These are phyloP conservation scores for Microcebus ravelobensis DNA, from an alignment of 2,113 vertebrate species.

Conservation along the genomic window DNA sequence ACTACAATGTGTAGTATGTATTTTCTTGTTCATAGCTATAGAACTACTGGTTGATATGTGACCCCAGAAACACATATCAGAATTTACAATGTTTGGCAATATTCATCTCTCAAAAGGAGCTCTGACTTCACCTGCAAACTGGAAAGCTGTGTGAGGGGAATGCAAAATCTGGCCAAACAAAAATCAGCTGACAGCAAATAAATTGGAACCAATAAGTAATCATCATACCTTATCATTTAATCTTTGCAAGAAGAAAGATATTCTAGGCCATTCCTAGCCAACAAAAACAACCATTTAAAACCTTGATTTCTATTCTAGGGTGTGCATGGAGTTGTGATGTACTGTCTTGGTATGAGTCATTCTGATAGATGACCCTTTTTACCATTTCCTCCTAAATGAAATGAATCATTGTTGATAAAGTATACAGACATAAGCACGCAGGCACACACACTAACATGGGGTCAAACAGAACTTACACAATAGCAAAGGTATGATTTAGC, in stretches of 20 bases:
- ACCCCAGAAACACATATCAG: not conserved
- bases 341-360: not conserved
- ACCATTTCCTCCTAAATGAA: slow-evolving; percentile 46
- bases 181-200: slow-evolving; percentile 76
- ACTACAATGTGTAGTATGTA: not conserved
- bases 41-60: not conserved
- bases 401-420: not conserved
- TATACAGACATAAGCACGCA: too few relatives aligned
- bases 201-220: slow-evolving; percentile 75
- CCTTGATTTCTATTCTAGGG: slow-evolving; percentile 32
- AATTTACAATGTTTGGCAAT: not conserved
- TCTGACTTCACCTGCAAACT: not conserved
- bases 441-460: too few relatives aligned
- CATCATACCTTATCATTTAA: slow-evolving; percentile 69
- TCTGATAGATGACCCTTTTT: slow-evolving; percentile 60
- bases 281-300: slow-evolving; percentile 37
- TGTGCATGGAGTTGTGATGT: not conserved
- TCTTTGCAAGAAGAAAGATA: slow-evolving; percentile 72
- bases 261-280: not conserved
- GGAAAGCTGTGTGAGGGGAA: slow-evolving; percentile 64
- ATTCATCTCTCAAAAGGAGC: not conserved
- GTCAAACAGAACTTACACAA: not conserved
- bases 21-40: not conserved
- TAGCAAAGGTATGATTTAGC: not conserved
- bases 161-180: slow-evolving; percentile 59